Base-by-base conservation (phyloP, 2,888 invertebrate species). In the Microchrysa polita region DNA sequence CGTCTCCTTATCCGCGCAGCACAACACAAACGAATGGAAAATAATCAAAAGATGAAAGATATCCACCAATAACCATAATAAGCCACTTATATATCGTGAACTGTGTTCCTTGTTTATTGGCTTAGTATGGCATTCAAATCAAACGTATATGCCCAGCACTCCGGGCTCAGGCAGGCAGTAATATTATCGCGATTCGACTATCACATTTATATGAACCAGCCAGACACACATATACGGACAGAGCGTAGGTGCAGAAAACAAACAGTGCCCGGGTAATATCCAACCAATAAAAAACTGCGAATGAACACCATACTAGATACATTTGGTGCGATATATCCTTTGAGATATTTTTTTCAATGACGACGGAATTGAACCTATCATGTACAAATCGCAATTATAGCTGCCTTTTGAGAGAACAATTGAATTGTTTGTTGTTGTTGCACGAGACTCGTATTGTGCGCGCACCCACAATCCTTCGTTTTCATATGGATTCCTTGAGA, bases 321-420 rank as follows among this genome's bases (percentile, higher is more conserved):
- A 18, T 23, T 63, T 53, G 73, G 23, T 52, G 7, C 44, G 57
- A 65, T 72, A 67, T 44, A 60, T 34, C 27, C 27, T 34, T 34
- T 42, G n/a, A 63, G 74, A 74, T 76, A 74, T 72, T 69, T n/a
- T n/a, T 59, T 44, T 67, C 74, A 71, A 67, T 76, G 74, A 72
- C 69, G 73, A n/a, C 44, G 69, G 57, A 57, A 57, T 69, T 14
- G 69, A 69, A 57, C 69, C 69, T 72, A 73, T 67, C 76, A 72
- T 76, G 74, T 76, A 76, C 75, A 76, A 76, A 76, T 76, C 76
- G 75, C 76, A 76, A 76, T 76, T 75, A 77, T 75, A 73, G 63
- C 61, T 40, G 52, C 61, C 61, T 72, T 71, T 73, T 67, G 67
- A 65, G 65, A 74, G 73, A 77, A 77, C 76, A 77, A 77, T 77